Evolutionary conservation across 1,140 invertebrate species (phyloP).

Genomic region (Neocloeon triangulifer): DNA sequence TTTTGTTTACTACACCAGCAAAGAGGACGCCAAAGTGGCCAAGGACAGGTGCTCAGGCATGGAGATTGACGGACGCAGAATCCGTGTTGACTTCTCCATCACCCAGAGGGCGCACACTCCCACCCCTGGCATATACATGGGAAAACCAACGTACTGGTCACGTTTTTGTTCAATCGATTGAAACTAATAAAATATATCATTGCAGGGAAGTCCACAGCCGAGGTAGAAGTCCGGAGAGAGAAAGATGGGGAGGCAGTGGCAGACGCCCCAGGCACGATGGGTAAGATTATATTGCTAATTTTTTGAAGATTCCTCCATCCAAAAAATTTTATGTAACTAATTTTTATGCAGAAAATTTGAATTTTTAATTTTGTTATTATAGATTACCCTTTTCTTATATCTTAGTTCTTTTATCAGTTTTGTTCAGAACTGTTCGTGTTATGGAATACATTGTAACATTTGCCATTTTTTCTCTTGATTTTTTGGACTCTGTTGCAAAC

Average conservation of each 20-base stretch:
- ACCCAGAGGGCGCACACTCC: slow-evolving; percentile 94
- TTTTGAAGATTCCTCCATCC: no score
- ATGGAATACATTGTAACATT: neutral
- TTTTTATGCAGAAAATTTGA: no score
- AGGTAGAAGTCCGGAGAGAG: neutral
- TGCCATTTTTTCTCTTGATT: neutral
- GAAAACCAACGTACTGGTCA: slow-evolving; percentile 52
- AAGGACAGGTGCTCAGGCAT: slow-evolving; percentile 85
- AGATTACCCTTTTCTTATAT: no score
- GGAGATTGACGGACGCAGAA: slow-evolving; percentile 80
- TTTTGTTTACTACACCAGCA: slow-evolving; percentile 83
- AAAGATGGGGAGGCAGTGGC: neutral
- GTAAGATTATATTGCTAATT: neutral
- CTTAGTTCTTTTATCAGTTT: neutral
- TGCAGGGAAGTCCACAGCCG: neutral
- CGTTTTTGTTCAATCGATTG: neutral
- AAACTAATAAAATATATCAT: neutral
- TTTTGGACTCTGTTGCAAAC: neutral
- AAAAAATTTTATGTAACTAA: no score
- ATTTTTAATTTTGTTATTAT: no score
- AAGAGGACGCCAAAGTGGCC: slow-evolving; percentile 78
- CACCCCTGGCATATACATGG: slow-evolving; percentile 95
- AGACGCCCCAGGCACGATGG: neutral
- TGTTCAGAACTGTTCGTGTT: neutral
- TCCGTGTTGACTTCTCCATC: slow-evolving; percentile 91